Evolutionary conservation across 1,140 invertebrate species (phyloP).

Genomic region (Bradysia coprophila): DNA sequence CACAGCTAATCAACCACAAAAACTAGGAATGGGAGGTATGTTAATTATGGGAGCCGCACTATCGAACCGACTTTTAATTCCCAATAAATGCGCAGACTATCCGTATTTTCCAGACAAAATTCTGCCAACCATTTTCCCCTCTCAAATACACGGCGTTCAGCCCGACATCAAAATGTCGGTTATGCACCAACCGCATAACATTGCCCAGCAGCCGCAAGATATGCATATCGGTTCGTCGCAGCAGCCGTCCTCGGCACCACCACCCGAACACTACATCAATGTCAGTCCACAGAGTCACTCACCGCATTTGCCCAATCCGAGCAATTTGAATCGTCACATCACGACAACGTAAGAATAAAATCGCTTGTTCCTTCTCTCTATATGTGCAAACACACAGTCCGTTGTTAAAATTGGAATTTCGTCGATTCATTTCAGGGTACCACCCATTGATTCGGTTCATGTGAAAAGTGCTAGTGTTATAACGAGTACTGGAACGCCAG

Average conservation of each 20-base stretch:
- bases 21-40: not conserved
- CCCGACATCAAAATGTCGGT: conserved; percentile 2
- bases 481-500: conserved; percentile 20
- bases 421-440: conserved; percentile 12
- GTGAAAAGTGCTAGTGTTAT: conserved; percentile 17
- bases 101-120: conserved; percentile 3
- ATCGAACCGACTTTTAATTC: not conserved
- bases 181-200: not conserved
- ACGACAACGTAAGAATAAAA: conserved; percentile 18
- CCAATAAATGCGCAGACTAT: not conserved
- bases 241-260: not conserved
- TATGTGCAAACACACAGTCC: too few relatives aligned
- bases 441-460: conserved; percentile 15
- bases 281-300: conserved; percentile 17
- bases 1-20: not conserved
- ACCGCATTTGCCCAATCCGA: conserved; percentile 19
- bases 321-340: conserved; percentile 21
- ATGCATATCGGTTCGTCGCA: not conserved
- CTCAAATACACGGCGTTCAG: conserved; percentile 3
- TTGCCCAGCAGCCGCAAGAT: not conserved
- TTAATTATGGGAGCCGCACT: not conserved
- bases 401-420: too few relatives aligned
- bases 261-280: conserved; percentile 9
- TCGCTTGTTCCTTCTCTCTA: conserved; percentile 4
- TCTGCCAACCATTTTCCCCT: conserved; percentile 3